Conservation (phyloP, 2,888 invertebrate genomes). For the Cylloceria caligata region DNA sequence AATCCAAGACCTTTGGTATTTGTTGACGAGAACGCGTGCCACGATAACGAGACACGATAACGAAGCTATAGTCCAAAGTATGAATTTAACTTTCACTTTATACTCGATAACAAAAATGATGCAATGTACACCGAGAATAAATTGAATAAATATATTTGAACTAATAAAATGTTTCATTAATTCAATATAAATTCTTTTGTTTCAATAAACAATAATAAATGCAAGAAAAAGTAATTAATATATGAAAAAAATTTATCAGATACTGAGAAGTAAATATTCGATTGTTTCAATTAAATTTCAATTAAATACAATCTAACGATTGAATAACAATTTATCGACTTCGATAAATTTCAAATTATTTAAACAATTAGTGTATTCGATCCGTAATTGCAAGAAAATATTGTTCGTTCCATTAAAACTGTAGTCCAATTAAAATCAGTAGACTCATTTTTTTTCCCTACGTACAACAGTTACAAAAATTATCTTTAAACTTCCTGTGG, state of each 20-base stretch:
- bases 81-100: slow-evolving; percentile 29
- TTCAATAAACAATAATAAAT: background rate
- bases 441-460: background rate
- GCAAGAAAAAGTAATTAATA: background rate
- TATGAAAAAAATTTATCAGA: no score
- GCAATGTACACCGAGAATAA: background rate
- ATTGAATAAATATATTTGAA: background rate
- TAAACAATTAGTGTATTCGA: no score
- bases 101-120: background rate
- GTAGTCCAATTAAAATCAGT: background rate
- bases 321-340: no score
- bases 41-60: slow-evolving; percentile 37
- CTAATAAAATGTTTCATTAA: no score
- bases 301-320: no score
- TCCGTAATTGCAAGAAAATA: no score
- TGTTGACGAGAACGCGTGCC: slow-evolving; percentile 44
- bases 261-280: no score
- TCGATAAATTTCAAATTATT: no score
- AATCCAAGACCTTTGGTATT: slow-evolving; percentile 29
- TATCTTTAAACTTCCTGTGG: background rate
- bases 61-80: background rate
- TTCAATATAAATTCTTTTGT: no score
- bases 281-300: no score
- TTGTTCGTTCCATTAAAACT: background rate
- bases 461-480: slow-evolving; percentile 17